Evolutionary conservation across 1,140 invertebrate species (phyloP).

Genomic region (Dendrolimus punctatus): DNA sequence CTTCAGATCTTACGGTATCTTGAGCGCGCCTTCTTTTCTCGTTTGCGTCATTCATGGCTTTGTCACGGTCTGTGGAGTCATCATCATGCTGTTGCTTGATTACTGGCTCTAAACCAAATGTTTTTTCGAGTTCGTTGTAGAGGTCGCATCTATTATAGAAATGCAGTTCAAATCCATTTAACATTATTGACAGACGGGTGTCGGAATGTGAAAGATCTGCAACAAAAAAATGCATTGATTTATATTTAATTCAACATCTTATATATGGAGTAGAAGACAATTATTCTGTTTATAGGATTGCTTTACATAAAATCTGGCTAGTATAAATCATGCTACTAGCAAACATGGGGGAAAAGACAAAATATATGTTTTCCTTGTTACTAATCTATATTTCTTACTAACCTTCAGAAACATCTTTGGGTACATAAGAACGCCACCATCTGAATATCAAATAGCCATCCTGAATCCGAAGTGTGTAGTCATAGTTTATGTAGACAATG

Average conservation of each 20-base stretch:
- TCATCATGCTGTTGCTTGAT: slow-evolving; percentile 78
- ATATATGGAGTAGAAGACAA: not conserved
- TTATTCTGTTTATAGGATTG: not conserved
- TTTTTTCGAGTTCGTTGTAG: slow-evolving; percentile 91
- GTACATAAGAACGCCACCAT: slow-evolving; percentile 96
- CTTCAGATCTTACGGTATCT: slow-evolving; percentile 79
- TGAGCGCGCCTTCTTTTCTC: slow-evolving; percentile 72
- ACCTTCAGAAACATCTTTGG: slow-evolving; percentile 96
- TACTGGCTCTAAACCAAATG: slow-evolving; percentile 87
- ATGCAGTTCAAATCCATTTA: slow-evolving; percentile 97
- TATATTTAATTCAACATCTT: not conserved
- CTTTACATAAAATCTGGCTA: no score
- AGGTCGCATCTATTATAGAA: slow-evolving; percentile 94
- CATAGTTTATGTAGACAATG: slow-evolving; percentile 94
- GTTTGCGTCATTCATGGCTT: slow-evolving; percentile 76
- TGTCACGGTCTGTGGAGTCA: slow-evolving; percentile 64
- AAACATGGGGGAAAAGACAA: no score
- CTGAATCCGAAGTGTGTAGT: slow-evolving; percentile 94
- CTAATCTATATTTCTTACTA: slow-evolving; percentile 10
- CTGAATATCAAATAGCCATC: slow-evolving; percentile 98
- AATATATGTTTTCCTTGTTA: not conserved
- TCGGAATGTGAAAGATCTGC: slow-evolving; percentile 96
- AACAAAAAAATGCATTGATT: slow-evolving; percentile 16
- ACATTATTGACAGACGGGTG: slow-evolving; percentile 91
- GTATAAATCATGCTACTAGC: no score